Evolutionary conservation across 2,797 vertebrate genomes (phyloP), one percentile per base, ranked within the genome.

Genomic region (Lithobates sylvaticus): DNA sequence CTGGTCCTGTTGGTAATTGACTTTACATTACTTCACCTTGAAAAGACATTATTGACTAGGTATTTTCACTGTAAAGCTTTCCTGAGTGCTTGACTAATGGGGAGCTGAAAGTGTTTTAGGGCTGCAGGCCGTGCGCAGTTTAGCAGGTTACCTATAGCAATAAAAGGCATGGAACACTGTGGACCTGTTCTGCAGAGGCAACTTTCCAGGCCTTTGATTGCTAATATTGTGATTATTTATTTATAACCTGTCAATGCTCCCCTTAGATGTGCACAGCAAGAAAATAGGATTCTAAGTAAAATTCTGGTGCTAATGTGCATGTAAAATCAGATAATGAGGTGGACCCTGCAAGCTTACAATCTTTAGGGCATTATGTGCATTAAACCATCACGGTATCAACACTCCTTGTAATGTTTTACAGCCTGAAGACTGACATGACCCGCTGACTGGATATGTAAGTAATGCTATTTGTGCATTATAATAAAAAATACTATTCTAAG

Each of bases 71-170:
- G 90, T 88, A 88, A 86, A 84, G 89, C 84, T 87, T 89, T 90
- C 88, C 89, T 86, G 92, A 90, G 84, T 89, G 89, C 88, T 88
- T 83, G 88, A 89, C 89, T 90, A 91, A 87, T 83, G 89, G 92
- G 84, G 91, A 90, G 87, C 89, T 92, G 42, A 76, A 81, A 81
- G 78, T 75, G 78, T 81, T 81, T 85, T 74, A 79, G 84, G 69
- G 58, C 68, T 73, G n/a, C 42, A 74, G 54, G 76, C 58, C 23
- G 36, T 50, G 88, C 89, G 82, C 88, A 86, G 88, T 91, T 90
- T 86, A 81, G 81, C 86, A 88, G 89, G 88, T 90, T 92, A 93
- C 88, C 90, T 89, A 83, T 90, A 88, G 91, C 78, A 86, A 64
- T 91, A 90, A 91, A 73, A 88, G 88, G 85, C 89, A 91, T 90